phyloP scores from a whole-genome alignment of 2,113 vertebrate genomes.

The Hydropotes inermis region DNA sequence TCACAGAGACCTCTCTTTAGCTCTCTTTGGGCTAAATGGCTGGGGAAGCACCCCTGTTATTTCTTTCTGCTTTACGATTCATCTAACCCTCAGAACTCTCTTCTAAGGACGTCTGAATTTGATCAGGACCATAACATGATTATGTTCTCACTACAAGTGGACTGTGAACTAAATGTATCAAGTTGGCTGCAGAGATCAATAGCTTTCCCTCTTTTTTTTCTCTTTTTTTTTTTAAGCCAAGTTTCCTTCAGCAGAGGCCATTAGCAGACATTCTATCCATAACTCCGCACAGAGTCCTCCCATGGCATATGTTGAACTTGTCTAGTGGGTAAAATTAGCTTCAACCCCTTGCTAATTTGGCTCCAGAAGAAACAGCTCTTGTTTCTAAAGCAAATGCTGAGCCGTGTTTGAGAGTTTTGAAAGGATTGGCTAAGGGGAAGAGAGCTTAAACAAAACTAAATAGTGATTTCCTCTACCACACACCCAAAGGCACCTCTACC shows the following conservation, averaged over 20 bases:
- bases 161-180: constrained; percentile 69
- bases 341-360: background rate
- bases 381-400: background rate
- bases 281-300: background rate
- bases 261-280: background rate
- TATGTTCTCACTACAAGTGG: constrained; percentile 55
- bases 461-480: background rate
- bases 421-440: background rate
- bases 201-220: background rate
- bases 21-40: background rate
- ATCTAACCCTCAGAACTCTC: background rate
- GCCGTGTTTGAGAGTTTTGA: constrained; percentile 17
- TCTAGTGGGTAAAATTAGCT: background rate
- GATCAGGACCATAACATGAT: constrained; percentile 46
- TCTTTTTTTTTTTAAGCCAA: background rate
- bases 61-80: background rate
- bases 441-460: background rate
- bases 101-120: constrained; percentile 52
- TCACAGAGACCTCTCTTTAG: background rate
- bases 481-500: background rate
- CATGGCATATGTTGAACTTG: background rate
- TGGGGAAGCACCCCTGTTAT: background rate
- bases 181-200: constrained; percentile 58
- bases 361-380: constrained; percentile 5
- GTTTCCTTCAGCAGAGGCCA: constrained; percentile 37